Evolutionary conservation across 2,797 vertebrate species (phyloP), one percentile per base, ranked within the genome.

Genomic region (Sebastes ruberrimus): DNA sequence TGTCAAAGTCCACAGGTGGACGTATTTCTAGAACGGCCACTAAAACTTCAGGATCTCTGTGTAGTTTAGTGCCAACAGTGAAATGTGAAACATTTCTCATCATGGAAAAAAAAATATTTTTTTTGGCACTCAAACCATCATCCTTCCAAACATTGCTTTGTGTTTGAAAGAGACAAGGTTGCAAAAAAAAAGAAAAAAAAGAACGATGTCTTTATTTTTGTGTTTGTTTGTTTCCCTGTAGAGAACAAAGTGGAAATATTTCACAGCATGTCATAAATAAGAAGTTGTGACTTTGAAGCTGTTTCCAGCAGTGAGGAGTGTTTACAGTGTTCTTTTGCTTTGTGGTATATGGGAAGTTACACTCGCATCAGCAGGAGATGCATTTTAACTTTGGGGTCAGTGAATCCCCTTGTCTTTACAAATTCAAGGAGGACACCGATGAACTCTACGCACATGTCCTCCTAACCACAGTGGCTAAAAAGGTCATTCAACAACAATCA

Each of bases 231-330:
- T 60, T 55, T 67, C 33, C 8, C n/a, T 22, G 22, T 11, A 30
- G 53, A 85, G 73, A 86, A 82, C 30, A 82, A 78, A 78, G 27
- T 7, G 16, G 64, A 55, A 25, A 28, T 32, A 76, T 35, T 53
- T 70, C 73, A 69, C 81, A 65, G 76, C 60, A 13, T 55, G 64
- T 62, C 27, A 70, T 71, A 63, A 68, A 64, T 64, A 78, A 67
- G 59, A 63, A n/a, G n/a, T 46, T 49, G 18, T 59, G 30, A 81
- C 69, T 83, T 84, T 79, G 69, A 86, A 75, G 57, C 35, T 1
- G 67, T 49, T 74, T 74, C 67, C 73, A 66, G 53, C 57, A 69
- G 71, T 18, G 59, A 71, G 32, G 6, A 28, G 22, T 71, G 59
- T 66, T 46, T 56, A 56, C 23, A 61, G 38, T 69, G 6, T 18